Conservation (phyloP, 37 sponge, comb jelly and placozoan species). For the Chondrilla cf. caribensis region DNA sequence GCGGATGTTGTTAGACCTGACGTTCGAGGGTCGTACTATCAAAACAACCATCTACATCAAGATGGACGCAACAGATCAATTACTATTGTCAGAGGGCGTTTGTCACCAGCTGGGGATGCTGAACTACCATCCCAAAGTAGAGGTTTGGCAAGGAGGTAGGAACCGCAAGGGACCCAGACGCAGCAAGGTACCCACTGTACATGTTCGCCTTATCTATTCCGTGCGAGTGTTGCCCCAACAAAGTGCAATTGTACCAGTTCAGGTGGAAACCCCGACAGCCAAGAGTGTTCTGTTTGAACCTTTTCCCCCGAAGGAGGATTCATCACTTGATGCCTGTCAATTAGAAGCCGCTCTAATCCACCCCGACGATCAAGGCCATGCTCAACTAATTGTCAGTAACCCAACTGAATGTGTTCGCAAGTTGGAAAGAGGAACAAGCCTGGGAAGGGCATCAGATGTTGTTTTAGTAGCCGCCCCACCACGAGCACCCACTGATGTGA, state of each 20-base stretch:
- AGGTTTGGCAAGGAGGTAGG: constrained; percentile 9
- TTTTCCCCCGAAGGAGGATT: too few species aligned
- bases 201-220: not conserved
- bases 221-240: constrained; percentile 19
- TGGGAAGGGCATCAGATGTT: constrained; percentile 10
- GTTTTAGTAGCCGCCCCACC: not conserved
- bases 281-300: too few species aligned
- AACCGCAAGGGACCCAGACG: not conserved
- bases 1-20: constrained; percentile 31
- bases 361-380: constrained; percentile 15
- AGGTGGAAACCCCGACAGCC: not conserved
- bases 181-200: constrained; percentile 5
- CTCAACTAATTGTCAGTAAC: constrained; percentile 18
- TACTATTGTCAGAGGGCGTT: constrained; percentile 52
- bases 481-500: too few species aligned
- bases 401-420: not conserved
- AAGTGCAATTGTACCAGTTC: not conserved
- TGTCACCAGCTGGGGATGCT: constrained; percentile 54
- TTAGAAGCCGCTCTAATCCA: not conserved
- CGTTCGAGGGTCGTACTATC: constrained; percentile 22
- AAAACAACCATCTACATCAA: constrained; percentile 32
- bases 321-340: not conserved
- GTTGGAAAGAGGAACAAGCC: constrained; percentile 1
- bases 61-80: constrained; percentile 48
- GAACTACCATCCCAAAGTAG: constrained; percentile 34